These are phyloP conservation scores for Lathronympha strigana DNA, from an alignment of 2,888 invertebrate species.

Conservation along the genomic window DNA sequence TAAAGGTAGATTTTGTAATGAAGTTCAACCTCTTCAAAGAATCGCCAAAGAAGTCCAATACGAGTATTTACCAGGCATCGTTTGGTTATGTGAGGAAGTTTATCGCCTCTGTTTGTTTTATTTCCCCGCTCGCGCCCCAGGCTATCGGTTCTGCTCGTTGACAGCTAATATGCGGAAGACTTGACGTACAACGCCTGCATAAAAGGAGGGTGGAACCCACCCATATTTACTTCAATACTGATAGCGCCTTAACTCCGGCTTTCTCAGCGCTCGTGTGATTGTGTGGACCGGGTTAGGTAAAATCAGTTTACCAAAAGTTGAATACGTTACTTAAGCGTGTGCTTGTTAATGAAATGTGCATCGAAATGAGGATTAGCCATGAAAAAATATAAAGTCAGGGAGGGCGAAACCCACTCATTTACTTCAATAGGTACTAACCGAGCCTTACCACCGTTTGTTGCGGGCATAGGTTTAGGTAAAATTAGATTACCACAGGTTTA, in stretches of 20 bases:
- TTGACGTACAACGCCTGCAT: conserved; percentile 58
- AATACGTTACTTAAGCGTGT: conserved; percentile 52
- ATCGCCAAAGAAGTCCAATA: conserved; percentile 49
- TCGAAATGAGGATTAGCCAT: background rate
- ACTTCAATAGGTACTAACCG: no score
- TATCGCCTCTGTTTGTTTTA: conserved; percentile 61
- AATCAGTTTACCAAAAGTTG: conserved; percentile 64
- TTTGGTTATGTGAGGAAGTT: conserved; percentile 60
- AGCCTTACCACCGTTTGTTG: no score
- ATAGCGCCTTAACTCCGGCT: conserved; percentile 32
- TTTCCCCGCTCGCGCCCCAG: conserved; percentile 55
- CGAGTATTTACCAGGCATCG: conserved; percentile 61
- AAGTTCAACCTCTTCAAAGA: conserved; percentile 12
- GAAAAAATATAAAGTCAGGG: no score
- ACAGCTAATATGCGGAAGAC: conserved; percentile 69
- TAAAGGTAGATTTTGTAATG: background rate
- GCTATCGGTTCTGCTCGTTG: conserved; percentile 64
- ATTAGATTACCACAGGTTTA: no score
- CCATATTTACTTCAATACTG: conserved; percentile 38
- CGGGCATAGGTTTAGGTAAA: no score
- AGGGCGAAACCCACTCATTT: no score
- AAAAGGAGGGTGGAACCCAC: conserved; percentile 41
- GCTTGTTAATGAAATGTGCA: conserved; percentile 73
- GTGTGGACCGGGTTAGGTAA: conserved; percentile 62
- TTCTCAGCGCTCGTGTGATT: conserved; percentile 43